Evolutionary conservation across 2,113 vertebrate genomes (phyloP).

Genomic region (Sapajus apella): DNA sequence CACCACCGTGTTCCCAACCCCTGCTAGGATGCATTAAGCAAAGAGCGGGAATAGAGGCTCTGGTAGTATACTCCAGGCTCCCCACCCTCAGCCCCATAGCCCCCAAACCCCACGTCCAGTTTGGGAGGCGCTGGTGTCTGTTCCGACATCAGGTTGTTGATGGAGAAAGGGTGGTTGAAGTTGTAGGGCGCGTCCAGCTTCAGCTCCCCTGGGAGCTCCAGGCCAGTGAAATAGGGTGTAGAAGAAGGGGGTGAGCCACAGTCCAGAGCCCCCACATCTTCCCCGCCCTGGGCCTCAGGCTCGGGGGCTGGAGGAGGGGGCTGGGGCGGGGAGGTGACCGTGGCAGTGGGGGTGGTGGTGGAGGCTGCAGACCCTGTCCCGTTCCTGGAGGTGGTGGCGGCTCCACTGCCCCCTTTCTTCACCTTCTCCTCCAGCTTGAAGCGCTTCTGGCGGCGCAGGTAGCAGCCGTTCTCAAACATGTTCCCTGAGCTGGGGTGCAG

Average conservation of each 20-base stretch:
- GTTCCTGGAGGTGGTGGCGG: constrained; percentile 78
- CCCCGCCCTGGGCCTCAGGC: constrained; percentile 50
- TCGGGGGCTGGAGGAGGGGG: neutral
- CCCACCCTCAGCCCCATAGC: constrained; percentile 84
- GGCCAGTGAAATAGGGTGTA: constrained; percentile 86
- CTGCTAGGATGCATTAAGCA: constrained; percentile 84
- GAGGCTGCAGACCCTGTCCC: neutral
- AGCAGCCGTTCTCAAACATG: constrained; percentile 96
- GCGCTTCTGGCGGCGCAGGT: constrained; percentile 93
- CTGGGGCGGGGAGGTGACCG: neutral
- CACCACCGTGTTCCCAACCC: neutral
- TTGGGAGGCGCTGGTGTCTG: constrained; percentile 84
- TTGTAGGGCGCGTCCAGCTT: constrained; percentile 94
- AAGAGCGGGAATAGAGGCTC: constrained; percentile 92
- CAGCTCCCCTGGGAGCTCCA: constrained; percentile 91
- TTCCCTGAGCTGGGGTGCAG: constrained; percentile 94
- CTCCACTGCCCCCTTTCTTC: constrained; percentile 79
- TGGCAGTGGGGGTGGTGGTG: rapidly evolving
- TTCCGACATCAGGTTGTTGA: constrained; percentile 93
- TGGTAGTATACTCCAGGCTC: constrained; percentile 92
- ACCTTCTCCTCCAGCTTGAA: constrained; percentile 93
- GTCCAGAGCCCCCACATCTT: constrained; percentile 61
- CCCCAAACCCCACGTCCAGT: constrained; percentile 74
- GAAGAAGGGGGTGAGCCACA: constrained; percentile 82
- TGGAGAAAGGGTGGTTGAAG: constrained; percentile 96